Evolutionary conservation across 2,797 vertebrate species (phyloP), one percentile per base, ranked within the genome.

Genomic region (Sarcoramphus papa): DNA sequence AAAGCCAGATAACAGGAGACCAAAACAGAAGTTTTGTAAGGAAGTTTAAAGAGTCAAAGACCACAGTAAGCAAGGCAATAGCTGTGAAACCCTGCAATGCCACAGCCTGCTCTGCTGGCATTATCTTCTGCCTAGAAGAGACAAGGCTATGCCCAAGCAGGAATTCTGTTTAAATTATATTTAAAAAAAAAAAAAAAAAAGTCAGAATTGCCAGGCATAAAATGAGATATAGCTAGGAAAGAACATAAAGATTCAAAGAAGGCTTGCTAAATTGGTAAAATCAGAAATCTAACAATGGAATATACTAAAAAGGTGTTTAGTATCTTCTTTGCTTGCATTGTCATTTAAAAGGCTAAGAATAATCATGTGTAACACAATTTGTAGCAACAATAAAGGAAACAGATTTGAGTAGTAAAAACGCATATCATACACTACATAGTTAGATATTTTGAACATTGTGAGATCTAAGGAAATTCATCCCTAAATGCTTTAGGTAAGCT

Each of bases 371-470:
- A 56, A 37, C 12, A 54, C 3, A 7, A 83, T 28, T 62, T 56
- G 35, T 28, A 79, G 51, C 63, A 83, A 57, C 43, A 22, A 65
- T 14, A 72, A 93, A 86, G 50, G 31, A 60, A 89, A 69, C 4
- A 47, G 41, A 81, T 68, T 16, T 33, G 25, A 53, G 47, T 15
- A 70, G 48, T 22, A 81, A 88, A 87, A 90, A 28, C 0, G 0
- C 0, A 0, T 24, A 45, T 50, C 33, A 30, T 7, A 18, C 30
- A 43, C 47, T 51, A 60, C 18, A 62, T 3, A n/a, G 70, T 60
- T 23, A 51, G 9, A 14, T 54, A 74, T n/a, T 74, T 74, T 21
- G 6, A 75, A 82, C 31, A 33, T 7, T 40, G 10, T 45, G 14
- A 62, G 14, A n/a, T 43, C 37, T 78, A 62, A 65, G 25, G 31